A percentile compares a stretch with the other conserved stretches of the same genome.
phyloP scores from a whole-genome alignment of 2,113 vertebrate species.

The Paracyprichromis sp. region DNA sequence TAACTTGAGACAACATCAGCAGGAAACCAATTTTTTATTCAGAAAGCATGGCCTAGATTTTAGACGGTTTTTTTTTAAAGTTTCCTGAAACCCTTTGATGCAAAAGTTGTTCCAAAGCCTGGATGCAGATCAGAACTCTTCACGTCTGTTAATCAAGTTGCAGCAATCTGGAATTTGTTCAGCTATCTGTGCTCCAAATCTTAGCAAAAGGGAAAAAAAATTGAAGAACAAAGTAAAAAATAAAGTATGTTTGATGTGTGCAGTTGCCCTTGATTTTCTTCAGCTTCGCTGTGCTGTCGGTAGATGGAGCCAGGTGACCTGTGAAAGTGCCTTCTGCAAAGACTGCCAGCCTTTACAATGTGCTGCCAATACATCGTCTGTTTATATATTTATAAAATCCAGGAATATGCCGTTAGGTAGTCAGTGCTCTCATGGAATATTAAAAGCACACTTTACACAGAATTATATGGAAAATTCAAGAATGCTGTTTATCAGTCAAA shows the following conservation, averaged over 20 bases:
- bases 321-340: neutral
- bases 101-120: neutral
- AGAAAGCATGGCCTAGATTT: neutral
- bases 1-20: neutral
- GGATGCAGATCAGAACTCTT: neutral
- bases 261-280: neutral
- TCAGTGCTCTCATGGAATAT: neutral
- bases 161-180: neutral
- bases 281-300: neutral
- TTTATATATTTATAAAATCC: neutral
- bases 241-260: neutral
- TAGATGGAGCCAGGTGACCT: neutral
- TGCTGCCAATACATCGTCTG: neutral
- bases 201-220: neutral
- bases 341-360: neutral
- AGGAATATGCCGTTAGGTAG: neutral
- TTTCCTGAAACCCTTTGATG: neutral
- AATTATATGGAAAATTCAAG: neutral
- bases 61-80: neutral
- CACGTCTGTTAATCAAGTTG: neutral
- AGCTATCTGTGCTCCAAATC: neutral
- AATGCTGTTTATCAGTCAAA: neutral
- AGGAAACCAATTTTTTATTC: neutral
- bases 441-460: neutral
- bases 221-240: neutral